Conservation (phyloP, 2,113 vertebrate genomes). For the Morone saxatilis region DNA sequence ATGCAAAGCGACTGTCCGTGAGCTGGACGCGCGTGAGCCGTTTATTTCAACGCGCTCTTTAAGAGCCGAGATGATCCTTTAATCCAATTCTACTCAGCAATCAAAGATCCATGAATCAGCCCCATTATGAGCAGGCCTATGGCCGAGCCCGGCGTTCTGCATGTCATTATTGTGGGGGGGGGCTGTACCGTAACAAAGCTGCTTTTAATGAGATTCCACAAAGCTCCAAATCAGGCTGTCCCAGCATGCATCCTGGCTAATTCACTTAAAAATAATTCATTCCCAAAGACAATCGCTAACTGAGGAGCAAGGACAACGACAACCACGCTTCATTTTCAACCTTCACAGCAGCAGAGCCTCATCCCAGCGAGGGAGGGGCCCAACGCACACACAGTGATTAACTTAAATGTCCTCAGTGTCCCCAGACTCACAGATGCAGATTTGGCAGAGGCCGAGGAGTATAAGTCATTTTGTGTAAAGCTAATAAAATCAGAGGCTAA, state of each 20-base stretch:
- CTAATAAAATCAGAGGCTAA: constrained; percentile 69
- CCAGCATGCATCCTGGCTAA: constrained; percentile 72
- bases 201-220: constrained; percentile 83
- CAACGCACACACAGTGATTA: constrained; percentile 71
- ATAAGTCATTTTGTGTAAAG: constrained; percentile 48
- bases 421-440: constrained; percentile 69
- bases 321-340: constrained; percentile 74
- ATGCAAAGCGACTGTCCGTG: constrained; percentile 66
- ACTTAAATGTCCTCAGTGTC: constrained; percentile 76
- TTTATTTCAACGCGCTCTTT: constrained; percentile 71
- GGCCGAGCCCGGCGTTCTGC: constrained; percentile 59
- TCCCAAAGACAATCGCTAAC: constrained; percentile 72
- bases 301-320: constrained; percentile 43
- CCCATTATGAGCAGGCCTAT: constrained; percentile 75
- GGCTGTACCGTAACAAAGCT: constrained; percentile 74
- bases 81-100: constrained; percentile 83
- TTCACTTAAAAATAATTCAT: constrained; percentile 81
- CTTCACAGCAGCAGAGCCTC: constrained; percentile 67
- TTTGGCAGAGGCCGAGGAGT: constrained; percentile 62
- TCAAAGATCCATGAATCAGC: constrained; percentile 82
- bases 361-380: constrained; percentile 51
- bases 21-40: constrained; percentile 51
- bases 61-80: constrained; percentile 78
- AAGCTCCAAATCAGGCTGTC: constrained; percentile 72
- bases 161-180: constrained; percentile 72